These are phyloP conservation scores for Donacobius atricapilla DNA, from an alignment of 2,113 vertebrate species.

Conservation along the genomic window DNA sequence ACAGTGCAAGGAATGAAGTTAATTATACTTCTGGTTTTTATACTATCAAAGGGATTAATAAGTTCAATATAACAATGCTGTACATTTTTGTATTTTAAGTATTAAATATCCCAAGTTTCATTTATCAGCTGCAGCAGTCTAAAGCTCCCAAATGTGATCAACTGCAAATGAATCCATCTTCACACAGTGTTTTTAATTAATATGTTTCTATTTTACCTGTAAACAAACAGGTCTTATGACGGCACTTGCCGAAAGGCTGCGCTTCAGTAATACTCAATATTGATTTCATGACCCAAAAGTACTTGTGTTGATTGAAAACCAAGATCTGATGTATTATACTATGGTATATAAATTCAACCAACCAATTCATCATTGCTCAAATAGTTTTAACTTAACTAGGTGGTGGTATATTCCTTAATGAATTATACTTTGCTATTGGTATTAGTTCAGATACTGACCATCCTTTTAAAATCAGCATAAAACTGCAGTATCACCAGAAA, in stretches of 20 bases:
- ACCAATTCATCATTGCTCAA: neutral
- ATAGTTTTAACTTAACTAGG: neutral
- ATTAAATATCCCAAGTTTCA: neutral
- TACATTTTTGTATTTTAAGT: neutral
- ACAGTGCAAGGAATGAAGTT: neutral
- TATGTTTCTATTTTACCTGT: neutral
- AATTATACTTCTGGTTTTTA: neutral
- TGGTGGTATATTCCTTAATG: neutral
- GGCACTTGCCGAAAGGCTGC: neutral
- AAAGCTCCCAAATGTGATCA: neutral
- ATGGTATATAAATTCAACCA: neutral
- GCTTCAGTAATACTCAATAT: neutral
- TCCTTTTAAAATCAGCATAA: neutral
- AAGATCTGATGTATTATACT: neutral
- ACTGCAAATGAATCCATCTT: neutral
- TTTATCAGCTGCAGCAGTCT: neutral
- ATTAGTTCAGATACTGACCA: neutral
- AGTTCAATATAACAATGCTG: neutral
- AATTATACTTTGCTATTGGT: neutral
- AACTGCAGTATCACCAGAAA: neutral
- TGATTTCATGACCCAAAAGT: neutral
- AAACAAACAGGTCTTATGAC: neutral
- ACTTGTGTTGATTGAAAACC: neutral
- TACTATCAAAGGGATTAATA: neutral
- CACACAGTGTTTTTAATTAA: neutral